phyloP scores from a whole-genome alignment of 37 sponge, comb jelly and placozoan species.

The Aplysina aerophoba region DNA sequence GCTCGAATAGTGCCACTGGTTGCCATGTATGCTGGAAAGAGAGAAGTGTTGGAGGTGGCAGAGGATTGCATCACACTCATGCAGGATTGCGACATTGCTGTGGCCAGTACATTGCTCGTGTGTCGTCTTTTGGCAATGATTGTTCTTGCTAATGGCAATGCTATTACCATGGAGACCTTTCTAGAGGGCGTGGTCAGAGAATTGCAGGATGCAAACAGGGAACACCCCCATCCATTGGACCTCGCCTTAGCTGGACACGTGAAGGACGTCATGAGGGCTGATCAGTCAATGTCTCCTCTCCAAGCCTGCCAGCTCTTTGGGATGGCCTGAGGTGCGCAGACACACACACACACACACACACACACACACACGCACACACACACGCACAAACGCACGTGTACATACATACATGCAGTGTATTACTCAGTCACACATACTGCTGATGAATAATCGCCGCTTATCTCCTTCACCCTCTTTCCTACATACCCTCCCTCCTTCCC shows the following conservation, averaged over 20 bases:
- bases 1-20: conserved; percentile 27
- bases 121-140: background rate
- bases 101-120: background rate
- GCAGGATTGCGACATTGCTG: background rate
- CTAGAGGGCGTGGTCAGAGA: background rate
- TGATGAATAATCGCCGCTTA: too few species aligned
- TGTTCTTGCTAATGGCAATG: background rate
- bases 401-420: background rate
- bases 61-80: background rate
- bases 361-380: background rate
- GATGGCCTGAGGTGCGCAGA: conserved; percentile 58
- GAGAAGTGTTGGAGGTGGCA: conserved; percentile 29
- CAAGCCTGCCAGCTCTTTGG: conserved; percentile 57
- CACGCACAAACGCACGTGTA: background rate
- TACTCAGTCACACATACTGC: background rate
- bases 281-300: background rate
- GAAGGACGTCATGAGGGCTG: conserved; percentile 27
- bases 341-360: background rate
- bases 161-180: background rate
- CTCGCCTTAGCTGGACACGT: conserved; percentile 26
- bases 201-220: background rate
- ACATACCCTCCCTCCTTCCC: too few species aligned
- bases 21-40: conserved; percentile 44
- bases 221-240: conserved; percentile 26
- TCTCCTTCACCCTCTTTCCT: too few species aligned